Conservation (phyloP, 2,113 vertebrate species). For the Thunnus maccoyii region DNA sequence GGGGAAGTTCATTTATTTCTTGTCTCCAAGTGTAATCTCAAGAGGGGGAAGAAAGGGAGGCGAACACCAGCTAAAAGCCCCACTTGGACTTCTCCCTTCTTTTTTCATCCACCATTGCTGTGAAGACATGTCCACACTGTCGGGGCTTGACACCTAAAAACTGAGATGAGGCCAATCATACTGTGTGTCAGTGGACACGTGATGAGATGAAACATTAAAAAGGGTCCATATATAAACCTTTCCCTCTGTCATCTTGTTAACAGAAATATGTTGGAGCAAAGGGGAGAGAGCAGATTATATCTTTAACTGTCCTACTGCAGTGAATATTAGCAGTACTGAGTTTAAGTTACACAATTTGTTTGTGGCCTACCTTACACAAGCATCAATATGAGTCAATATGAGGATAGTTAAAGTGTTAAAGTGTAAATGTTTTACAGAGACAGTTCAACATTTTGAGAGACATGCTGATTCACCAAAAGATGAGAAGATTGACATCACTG, state of each 20-base stretch:
- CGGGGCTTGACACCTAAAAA: conserved; percentile 21
- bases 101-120: conserved; percentile 24
- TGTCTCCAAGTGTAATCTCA: conserved; percentile 60
- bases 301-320: neutral
- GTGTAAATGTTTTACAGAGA: neutral
- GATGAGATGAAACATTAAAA: conserved; percentile 25
- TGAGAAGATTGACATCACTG: neutral
- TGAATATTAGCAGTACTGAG: neutral
- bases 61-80: conserved; percentile 31
- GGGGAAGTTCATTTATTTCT: conserved; percentile 77
- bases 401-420: neutral
- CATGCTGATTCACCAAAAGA: neutral
- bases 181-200: neutral
- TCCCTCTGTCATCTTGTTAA: conserved; percentile 10
- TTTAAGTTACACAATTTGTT: neutral
- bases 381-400: neutral
- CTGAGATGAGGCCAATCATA: neutral
- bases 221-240: neutral
- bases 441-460: neutral
- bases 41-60: conserved; percentile 2
- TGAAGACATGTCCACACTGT: conserved; percentile 17
- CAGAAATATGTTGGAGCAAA: neutral
- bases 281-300: neutral
- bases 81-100: conserved; percentile 33
- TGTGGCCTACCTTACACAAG: neutral